A percentile compares a stretch with the other conserved stretches of the same genome.
Evolutionary conservation across 2,888 invertebrate species (phyloP).

Genomic region (Drosophila fungiperda): DNA sequence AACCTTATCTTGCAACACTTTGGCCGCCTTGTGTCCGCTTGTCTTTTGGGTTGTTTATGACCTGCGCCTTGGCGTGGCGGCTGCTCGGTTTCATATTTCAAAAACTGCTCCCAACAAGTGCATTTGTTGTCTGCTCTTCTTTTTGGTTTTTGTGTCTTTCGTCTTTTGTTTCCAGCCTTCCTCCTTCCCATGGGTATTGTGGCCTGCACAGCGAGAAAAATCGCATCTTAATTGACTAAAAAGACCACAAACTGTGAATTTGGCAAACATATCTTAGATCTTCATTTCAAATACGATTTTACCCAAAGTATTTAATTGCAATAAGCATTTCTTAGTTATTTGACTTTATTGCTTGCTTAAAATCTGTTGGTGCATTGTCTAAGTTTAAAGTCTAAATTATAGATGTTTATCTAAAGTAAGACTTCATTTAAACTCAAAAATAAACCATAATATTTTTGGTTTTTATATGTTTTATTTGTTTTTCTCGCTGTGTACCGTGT

Average conservation of each 20-base stretch:
- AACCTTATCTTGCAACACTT: slow-evolving; percentile 79
- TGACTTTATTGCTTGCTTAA: neutral
- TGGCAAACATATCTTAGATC: neutral
- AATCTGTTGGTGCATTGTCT: neutral
- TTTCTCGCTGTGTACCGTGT: neutral
- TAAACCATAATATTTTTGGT: too few relatives aligned
- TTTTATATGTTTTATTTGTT: neutral
- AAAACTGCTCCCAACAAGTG: slow-evolving; percentile 71
- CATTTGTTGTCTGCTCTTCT: slow-evolving; percentile 62
- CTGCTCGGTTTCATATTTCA: slow-evolving; percentile 72
- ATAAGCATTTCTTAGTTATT: neutral
- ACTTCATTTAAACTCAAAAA: neutral
- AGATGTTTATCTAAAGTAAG: neutral
- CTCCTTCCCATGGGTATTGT: slow-evolving; percentile 15
- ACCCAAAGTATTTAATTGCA: neutral
- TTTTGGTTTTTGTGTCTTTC: slow-evolving; percentile 17
- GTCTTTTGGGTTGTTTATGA: slow-evolving; percentile 67
- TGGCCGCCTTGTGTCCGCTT: slow-evolving; percentile 44
- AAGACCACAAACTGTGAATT: neutral
- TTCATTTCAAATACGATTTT: neutral
- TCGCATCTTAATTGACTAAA: neutral
- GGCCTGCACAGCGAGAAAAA: neutral
- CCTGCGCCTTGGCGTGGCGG: slow-evolving; percentile 64
- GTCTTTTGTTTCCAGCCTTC: slow-evolving; percentile 34
- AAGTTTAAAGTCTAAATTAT: neutral